phyloP scores from a whole-genome alignment of 2,888 invertebrate species.

The Scaptodrosophila latifasciaeformis region DNA sequence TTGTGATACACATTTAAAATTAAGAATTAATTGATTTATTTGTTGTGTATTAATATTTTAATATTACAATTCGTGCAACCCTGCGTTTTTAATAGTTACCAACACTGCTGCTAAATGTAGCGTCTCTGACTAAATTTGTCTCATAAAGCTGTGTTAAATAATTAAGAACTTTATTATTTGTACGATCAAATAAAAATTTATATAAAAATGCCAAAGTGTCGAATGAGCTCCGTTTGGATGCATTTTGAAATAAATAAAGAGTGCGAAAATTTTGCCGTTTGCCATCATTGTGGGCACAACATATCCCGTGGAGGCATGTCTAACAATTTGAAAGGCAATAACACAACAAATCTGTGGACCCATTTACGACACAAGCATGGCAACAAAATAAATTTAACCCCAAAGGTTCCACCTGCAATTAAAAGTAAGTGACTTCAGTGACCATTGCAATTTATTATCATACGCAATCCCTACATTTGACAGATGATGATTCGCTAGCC shows the following conservation, averaged over 20 bases:
- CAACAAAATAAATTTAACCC: slow-evolving; percentile 48
- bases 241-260: slow-evolving; percentile 55
- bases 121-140: too few relatives aligned
- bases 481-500: too few relatives aligned
- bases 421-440: slow-evolving; percentile 42
- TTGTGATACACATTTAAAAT: too few relatives aligned
- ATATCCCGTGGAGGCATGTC: slow-evolving; percentile 60
- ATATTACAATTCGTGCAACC: slow-evolving; percentile 29
- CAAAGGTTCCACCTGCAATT: slow-evolving; percentile 11
- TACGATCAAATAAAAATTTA: not conserved
- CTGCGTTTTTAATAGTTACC: slow-evolving; percentile 21
- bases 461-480: slow-evolving; percentile 23
- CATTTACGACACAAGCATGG: slow-evolving; percentile 51
- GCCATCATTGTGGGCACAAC: slow-evolving; percentile 58
- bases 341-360: slow-evolving; percentile 54
- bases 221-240: slow-evolving; percentile 55
- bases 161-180: too few relatives aligned
- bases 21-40: slow-evolving; percentile 7
- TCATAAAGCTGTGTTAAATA: too few relatives aligned
- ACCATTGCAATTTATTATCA: slow-evolving; percentile 26
- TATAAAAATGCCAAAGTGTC: slow-evolving; percentile 52
- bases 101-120: too few relatives aligned
- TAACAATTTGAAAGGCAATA: slow-evolving; percentile 56
- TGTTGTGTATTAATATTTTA: slow-evolving; percentile 24
- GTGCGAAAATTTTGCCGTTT: slow-evolving; percentile 55